phyloP scores from a whole-genome alignment of 2,797 vertebrate genomes.

The Cichlasoma orientale region DNA sequence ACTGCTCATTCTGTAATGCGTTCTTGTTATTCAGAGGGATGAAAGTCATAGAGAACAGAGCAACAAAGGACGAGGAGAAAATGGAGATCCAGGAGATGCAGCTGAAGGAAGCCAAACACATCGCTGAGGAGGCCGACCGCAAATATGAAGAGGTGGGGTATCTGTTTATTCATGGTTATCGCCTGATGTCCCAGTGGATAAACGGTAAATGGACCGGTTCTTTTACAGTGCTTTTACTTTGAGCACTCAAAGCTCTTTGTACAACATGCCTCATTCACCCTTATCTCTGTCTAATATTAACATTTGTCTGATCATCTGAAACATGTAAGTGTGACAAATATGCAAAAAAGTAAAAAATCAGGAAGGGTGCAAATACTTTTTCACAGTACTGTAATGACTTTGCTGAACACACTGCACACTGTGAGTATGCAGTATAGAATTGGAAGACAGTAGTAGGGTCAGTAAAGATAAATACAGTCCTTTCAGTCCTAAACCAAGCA shows the following conservation, averaged over 20 bases:
- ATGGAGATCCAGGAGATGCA: conserved; percentile 99
- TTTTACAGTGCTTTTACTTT: no score
- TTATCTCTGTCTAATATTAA: no score
- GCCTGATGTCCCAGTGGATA: neutral
- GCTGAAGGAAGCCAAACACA: conserved; percentile 96
- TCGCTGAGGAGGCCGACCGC: conserved; percentile 95
- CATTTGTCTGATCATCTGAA: no score
- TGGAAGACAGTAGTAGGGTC: neutral
- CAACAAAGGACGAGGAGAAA: conserved; percentile 95
- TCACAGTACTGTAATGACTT: neutral
- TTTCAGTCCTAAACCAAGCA: neutral
- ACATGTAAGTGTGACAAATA: no score
- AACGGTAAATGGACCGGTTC: no score
- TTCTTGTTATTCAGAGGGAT: conserved; percentile 85
- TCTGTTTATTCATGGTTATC: neutral
- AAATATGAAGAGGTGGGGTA: conserved; percentile 94
- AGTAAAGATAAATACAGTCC: neutral
- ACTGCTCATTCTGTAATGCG: neutral
- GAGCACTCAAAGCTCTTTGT: no score
- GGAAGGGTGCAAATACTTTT: neutral
- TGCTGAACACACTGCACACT: neutral
- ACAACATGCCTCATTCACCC: neutral
- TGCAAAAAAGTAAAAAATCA: no score
- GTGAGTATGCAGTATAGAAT: neutral
- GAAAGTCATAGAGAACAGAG: conserved; percentile 98